These are phyloP conservation scores for Pithecia hirsuta DNA, from an alignment of 2,797 vertebrate species.

Conservation along the genomic window DNA sequence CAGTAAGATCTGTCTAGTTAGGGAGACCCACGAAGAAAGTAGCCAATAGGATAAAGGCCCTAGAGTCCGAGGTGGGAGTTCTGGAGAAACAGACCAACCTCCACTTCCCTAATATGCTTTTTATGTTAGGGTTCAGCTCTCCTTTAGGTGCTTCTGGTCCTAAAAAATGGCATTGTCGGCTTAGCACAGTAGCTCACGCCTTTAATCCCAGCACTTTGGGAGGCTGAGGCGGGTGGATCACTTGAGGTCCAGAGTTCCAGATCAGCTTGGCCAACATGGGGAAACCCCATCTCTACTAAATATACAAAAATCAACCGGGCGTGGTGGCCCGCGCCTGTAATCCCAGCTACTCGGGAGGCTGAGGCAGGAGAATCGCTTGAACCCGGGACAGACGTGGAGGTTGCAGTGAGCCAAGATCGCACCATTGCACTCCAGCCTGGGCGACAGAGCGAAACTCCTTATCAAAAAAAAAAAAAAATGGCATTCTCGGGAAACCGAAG, in stretches of 20 bases:
- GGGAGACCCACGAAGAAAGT: neutral
- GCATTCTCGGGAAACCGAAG: no score
- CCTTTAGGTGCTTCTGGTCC: neutral
- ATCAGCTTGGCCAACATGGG: neutral
- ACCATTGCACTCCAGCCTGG: no score
- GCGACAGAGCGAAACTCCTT: no score
- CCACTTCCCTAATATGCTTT: neutral
- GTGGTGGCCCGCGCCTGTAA: neutral
- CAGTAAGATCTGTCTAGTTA: neutral
- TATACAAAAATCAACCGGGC: neutral
- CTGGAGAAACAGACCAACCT: neutral
- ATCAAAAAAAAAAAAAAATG: no score
- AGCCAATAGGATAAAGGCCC: neutral
- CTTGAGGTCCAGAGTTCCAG: neutral
- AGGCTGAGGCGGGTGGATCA: neutral
- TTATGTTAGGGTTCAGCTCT: neutral
- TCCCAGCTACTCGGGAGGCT: neutral
- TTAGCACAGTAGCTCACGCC: neutral
- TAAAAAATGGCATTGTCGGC: neutral
- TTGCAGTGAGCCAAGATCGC: no score
- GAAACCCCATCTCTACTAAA: neutral
- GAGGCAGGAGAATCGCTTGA: neutral
- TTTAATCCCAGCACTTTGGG: neutral
- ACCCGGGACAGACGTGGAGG: no score
- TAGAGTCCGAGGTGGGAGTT: neutral